Conservation (phyloP, 2,797 vertebrate genomes). For the Macropodus opercularis region DNA sequence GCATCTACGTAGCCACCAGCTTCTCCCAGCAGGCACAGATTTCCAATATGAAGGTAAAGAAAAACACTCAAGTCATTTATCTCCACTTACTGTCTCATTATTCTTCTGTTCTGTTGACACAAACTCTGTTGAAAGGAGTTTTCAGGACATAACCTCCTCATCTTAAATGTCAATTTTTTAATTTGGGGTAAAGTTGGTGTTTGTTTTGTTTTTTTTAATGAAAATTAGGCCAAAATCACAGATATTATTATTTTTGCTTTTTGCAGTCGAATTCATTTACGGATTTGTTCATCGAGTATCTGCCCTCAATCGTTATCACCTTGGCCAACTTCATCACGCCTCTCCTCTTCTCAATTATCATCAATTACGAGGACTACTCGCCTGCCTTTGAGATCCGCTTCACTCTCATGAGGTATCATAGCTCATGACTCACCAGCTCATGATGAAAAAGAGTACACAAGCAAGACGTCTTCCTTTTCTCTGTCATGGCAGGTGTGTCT, state of each 20-base stretch:
- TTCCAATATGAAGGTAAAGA: conserved; percentile 50
- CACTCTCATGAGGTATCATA: conserved; percentile 90
- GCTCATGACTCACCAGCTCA: no score
- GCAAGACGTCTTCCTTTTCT: no score
- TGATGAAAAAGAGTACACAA: no score
- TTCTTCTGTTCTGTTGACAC: no score
- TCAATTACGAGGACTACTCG: conserved; percentile 91
- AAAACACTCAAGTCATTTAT: background rate
- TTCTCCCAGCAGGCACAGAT: conserved; percentile 86
- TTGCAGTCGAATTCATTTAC: conserved; percentile 73
- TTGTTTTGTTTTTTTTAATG: no score
- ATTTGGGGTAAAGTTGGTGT: no score
- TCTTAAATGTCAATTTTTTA: no score
- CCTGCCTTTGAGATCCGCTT: conserved; percentile 94
- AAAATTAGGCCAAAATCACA: no score
- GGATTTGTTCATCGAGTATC: conserved; percentile 91
- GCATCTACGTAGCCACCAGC: conserved; percentile 88
- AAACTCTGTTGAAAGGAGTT: no score
- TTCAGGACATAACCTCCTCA: no score
- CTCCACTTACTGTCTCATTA: background rate
- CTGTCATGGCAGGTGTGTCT: conserved; percentile 87
- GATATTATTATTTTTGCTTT: conserved; percentile 4
- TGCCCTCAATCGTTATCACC: conserved; percentile 96
- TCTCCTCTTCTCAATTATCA: conserved; percentile 88
- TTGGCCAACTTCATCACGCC: conserved; percentile 92